Percentiles rank a stretch among this genome's conserved stretches.
Conservation (phyloP, 2,888 invertebrate species). For the Caenorhabditis auriculariae region DNA sequence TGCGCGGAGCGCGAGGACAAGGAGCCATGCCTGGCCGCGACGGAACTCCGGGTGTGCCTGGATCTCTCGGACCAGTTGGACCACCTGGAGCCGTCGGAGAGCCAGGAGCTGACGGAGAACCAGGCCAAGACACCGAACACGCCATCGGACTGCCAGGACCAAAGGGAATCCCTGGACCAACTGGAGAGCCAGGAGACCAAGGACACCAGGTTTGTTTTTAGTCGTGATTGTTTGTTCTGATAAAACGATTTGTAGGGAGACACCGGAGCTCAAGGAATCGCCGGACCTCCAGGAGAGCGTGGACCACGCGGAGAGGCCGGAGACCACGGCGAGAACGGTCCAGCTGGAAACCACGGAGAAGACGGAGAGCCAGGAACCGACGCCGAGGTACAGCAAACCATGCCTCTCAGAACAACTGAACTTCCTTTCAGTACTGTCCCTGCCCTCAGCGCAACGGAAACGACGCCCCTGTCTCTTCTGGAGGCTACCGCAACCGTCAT, state of each 20-base stretch:
- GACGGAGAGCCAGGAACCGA: slow-evolving; percentile 53
- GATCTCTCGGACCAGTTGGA: slow-evolving; percentile 43
- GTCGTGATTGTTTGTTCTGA: too few relatives aligned
- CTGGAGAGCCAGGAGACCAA: slow-evolving; percentile 37
- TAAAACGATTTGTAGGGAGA: too few relatives aligned
- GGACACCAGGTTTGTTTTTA: too few relatives aligned
- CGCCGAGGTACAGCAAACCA: slow-evolving; percentile 22
- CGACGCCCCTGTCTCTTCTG: slow-evolving; percentile 15
- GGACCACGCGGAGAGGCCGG: slow-evolving; percentile 50
- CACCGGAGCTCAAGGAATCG: slow-evolving; percentile 36
- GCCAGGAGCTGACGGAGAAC: slow-evolving; percentile 51
- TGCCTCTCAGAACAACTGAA: neutral
- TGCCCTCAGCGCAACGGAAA: slow-evolving; percentile 34
- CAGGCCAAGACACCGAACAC: slow-evolving; percentile 51
- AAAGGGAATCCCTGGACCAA: slow-evolving; percentile 41
- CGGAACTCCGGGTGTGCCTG: slow-evolving; percentile 51
- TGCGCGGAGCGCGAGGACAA: slow-evolving; percentile 58
- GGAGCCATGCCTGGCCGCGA: slow-evolving; percentile 55
- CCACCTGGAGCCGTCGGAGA: slow-evolving; percentile 45
- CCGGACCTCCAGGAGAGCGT: slow-evolving; percentile 52
- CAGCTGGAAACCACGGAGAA: slow-evolving; percentile 45
- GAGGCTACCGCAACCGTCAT: slow-evolving; percentile 29
- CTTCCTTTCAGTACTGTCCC: slow-evolving; percentile 27
- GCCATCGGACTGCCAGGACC: slow-evolving; percentile 51
- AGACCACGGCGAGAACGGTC: slow-evolving; percentile 45